Percentiles rank a stretch among this genome's conserved stretches.
Evolutionary conservation across 37 sponge, comb jelly and placozoan genomes (phyloP).

Genomic region (Ephydatia muelleri): DNA sequence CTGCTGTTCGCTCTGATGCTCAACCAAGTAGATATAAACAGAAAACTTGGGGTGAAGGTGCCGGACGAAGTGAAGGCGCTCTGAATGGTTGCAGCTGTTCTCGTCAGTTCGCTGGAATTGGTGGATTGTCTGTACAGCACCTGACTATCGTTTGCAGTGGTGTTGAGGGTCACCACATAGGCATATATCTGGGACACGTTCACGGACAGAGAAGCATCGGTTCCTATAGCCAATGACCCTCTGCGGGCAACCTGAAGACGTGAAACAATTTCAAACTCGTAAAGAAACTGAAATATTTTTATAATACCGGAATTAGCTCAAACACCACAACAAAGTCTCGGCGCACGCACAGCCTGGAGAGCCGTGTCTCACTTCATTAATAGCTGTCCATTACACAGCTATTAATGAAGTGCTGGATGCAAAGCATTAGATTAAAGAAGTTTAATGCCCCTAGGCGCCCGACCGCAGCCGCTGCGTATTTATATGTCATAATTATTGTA

Average conservation of each 20-base stretch:
- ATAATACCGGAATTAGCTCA: too few species aligned
- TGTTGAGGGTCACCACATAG: background rate
- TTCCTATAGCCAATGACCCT: background rate
- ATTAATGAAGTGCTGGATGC: too few species aligned
- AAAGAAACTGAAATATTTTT: too few species aligned
- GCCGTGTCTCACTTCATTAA: too few species aligned
- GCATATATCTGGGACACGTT: background rate
- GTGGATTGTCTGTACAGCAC: background rate
- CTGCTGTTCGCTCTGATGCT: background rate
- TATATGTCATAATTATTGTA: too few species aligned
- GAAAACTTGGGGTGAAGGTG: background rate
- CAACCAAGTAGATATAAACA: background rate
- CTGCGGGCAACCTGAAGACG: background rate
- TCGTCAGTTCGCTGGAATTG: background rate
- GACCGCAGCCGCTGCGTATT: too few species aligned
- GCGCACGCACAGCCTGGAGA: too few species aligned
- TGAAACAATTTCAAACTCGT: background rate
- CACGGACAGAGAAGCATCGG: background rate
- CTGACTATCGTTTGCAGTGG: background rate
- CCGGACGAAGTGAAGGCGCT: background rate
- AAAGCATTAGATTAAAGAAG: too few species aligned
- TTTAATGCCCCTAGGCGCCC: too few species aligned
- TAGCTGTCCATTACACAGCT: too few species aligned
- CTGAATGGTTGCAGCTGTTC: background rate
- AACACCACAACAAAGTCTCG: too few species aligned